Evolutionary conservation across 2,888 invertebrate genomes (phyloP), one percentile per base, ranked within the genome.

Genomic region (Deilephila porcellus): DNA sequence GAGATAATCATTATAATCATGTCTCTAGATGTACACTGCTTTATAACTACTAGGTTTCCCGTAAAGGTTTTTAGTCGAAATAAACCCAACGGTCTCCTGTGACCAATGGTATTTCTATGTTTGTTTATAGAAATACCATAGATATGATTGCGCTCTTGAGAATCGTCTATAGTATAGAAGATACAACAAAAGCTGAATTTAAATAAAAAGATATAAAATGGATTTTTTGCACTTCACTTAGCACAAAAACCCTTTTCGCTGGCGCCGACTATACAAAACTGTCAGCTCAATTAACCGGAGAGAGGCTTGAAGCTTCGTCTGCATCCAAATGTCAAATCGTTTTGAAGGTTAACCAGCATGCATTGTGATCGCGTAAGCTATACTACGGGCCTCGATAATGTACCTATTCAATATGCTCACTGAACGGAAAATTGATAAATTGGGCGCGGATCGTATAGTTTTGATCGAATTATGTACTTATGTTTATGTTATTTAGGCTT

Each of bases 341-440:
- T 73, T 63, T 71, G 63, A 63, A 71, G 32, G 60, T 73, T 53
- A 71, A 71, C 71, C 25, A 37, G 53, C 70, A 17, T 71, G 52
- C 62, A 70, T 71, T 71, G 67, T 52, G 67, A 52, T 45, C 34
- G 11, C 67, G 17, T 67, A 52, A 56, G 56, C 52, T 14, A 63
- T 63, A 45, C 37, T 25, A 20, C 19, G 62, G 17, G 62, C 32
- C 56, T 56, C 56, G 56, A 32, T 62, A 62, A 63, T 37, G 80
- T 77, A 78, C 74, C 73, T 79, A 80, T 84, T 85, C 78, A 82
- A 72, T 76, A 74, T 80, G 79, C 75, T 75, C 85, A 80, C 76
- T 82, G 78, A 74, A 80, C 79, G 78, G 78, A 76, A 82, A 84
- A 83, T 82, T 83, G 80, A 81, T 83, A 83, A 82, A 83, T 81